Percentiles rank a stretch among this genome's conserved stretches.
These are phyloP conservation scores for Notamacropus eugenii DNA, from an alignment of 2,797 vertebrate species.

Conservation along the genomic window DNA sequence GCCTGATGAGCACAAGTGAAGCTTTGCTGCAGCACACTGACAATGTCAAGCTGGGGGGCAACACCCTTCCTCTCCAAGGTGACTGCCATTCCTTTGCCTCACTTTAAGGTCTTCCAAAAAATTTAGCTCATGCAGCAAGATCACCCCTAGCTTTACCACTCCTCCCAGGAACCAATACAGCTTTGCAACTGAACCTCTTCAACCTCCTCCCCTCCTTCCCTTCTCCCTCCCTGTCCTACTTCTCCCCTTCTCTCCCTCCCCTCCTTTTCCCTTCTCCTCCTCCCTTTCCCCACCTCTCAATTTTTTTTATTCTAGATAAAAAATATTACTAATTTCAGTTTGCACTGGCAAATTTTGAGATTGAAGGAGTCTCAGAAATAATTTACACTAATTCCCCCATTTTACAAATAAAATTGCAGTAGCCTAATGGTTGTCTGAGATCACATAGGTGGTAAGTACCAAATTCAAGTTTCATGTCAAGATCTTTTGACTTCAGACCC, in stretches of 20 bases:
- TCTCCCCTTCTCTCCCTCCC: no score
- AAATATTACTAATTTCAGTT: background rate
- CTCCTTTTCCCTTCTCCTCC: background rate
- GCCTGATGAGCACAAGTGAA: background rate
- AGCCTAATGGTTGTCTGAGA: background rate
- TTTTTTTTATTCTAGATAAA: background rate
- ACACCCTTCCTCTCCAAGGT: background rate
- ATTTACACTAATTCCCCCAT: background rate
- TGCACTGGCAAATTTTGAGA: background rate
- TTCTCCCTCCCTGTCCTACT: no score
- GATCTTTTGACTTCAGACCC: background rate
- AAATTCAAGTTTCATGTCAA: background rate
- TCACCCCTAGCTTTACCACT: background rate
- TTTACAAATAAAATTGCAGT: background rate
- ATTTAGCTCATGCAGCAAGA: background rate
- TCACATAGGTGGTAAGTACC: background rate
- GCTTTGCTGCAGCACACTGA: background rate
- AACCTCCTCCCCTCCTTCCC: background rate
- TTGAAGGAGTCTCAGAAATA: background rate
- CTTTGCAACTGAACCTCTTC: background rate
- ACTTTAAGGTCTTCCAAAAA: background rate
- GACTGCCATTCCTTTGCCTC: background rate
- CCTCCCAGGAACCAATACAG: background rate
- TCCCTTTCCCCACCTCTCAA: background rate
- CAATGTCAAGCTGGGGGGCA: background rate